Percentiles rank a stretch among this genome's conserved stretches.
These are phyloP conservation scores for Ciconia boyciana DNA, from an alignment of 2,113 vertebrate species.

Conservation along the genomic window DNA sequence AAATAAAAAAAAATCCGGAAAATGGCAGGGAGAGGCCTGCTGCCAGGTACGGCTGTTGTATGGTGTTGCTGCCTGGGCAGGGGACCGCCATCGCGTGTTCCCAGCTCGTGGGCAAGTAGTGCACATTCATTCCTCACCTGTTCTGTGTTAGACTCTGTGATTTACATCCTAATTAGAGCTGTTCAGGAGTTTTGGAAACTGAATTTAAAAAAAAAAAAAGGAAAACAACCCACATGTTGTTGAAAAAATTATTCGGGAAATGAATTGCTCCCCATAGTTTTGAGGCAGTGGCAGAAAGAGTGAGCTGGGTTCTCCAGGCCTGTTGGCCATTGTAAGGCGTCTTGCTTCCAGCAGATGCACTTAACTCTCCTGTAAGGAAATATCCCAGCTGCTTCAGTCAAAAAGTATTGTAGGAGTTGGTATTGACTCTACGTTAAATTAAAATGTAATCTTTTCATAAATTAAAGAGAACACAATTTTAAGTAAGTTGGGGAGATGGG, in stretches of 20 bases:
- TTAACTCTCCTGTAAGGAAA: neutral
- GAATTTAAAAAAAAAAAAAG: neutral
- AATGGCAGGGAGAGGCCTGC: neutral
- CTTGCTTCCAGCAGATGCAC: neutral
- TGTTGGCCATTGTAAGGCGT: no score
- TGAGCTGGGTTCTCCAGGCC: neutral
- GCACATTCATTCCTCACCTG: rapidly evolving
- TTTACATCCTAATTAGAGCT: neutral
- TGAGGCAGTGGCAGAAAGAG: neutral
- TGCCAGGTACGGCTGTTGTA: neutral
- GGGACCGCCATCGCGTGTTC: rapidly evolving
- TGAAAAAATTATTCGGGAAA: neutral
- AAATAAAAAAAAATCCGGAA: no score
- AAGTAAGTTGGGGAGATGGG: neutral
- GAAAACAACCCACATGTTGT: rapidly evolving
- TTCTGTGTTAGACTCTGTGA: neutral
- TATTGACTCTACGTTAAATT: neutral
- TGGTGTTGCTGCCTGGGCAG: neutral
- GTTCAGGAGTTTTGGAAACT: neutral
- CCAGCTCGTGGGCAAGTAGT: neutral
- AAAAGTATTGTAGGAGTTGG: neutral
- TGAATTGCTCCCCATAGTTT: neutral
- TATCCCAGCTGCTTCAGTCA: neutral
- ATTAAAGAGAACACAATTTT: neutral
- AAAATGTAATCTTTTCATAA: neutral